Percentiles rank a stretch among this genome's conserved stretches.
These are phyloP conservation scores for Labia minor DNA, from an alignment of 2,888 invertebrate species.

Conservation along the genomic window DNA sequence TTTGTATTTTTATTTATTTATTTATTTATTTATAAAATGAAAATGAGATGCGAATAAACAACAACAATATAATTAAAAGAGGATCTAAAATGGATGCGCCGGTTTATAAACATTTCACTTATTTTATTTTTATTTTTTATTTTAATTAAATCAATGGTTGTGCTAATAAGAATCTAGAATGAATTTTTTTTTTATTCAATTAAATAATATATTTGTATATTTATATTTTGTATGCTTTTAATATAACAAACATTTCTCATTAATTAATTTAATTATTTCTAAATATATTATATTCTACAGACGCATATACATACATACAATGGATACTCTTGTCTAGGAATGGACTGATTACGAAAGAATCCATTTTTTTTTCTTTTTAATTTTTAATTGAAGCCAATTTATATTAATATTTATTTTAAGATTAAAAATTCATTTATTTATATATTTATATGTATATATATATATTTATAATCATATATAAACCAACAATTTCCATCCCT, in stretches of 20 bases:
- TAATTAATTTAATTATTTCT: background rate
- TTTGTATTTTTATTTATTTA: too few relatives aligned
- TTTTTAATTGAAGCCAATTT: background rate
- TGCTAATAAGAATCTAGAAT: background rate
- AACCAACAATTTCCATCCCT: constrained; percentile 4
- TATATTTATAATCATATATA: too few relatives aligned
- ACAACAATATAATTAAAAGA: background rate
- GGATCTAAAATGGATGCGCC: background rate
- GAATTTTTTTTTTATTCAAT: background rate
- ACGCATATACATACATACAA: constrained; percentile 5
- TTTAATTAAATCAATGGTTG: background rate
- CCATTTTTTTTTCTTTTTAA: background rate
- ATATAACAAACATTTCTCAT: constrained; percentile 4
- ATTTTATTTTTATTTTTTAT: background rate
- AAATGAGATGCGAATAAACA: too few relatives aligned
- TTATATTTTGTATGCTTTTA: background rate
- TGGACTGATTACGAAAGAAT: constrained; percentile 7
- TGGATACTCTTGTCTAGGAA: constrained; percentile 2
- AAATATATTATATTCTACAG: constrained; percentile 5
- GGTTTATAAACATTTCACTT: background rate
- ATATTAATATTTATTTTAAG: background rate
- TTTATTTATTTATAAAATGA: too few relatives aligned
- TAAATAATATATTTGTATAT: constrained; percentile 8
- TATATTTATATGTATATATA: too few relatives aligned
- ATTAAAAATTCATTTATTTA: background rate